Conservation (phyloP, 2,113 vertebrate genomes). For the Limanda limanda region DNA sequence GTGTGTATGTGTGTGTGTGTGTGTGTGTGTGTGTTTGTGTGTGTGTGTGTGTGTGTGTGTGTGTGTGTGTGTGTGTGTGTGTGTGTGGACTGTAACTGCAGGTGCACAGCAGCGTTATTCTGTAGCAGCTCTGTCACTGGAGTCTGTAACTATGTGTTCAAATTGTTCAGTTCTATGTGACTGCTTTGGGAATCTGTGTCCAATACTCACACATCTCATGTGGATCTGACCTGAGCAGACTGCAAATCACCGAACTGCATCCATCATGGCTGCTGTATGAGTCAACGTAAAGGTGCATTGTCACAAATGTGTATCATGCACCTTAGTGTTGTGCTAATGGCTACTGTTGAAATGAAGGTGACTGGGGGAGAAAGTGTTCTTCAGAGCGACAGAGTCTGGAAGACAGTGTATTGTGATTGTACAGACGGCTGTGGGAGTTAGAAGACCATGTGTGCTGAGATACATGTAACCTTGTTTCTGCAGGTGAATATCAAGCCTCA, state of each 20-base stretch:
- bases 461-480: background rate
- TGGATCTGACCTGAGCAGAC: background rate
- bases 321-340: background rate
- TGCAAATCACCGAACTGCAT: background rate
- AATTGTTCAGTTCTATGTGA: constrained; percentile 44
- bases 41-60: constrained; percentile 13
- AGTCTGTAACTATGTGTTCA: constrained; percentile 25
- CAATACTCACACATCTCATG: background rate
- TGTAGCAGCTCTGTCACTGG: constrained; percentile 18
- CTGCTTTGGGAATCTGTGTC: background rate
- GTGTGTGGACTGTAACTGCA: constrained; percentile 24
- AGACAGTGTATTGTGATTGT: too few species aligned
- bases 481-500: too few species aligned
- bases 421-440: background rate
- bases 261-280: constrained; percentile 13
- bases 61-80: constrained; percentile 6
- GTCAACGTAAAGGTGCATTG: background rate
- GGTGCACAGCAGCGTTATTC: background rate
- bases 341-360: background rate
- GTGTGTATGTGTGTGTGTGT: constrained; percentile 13
- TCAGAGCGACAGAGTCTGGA: background rate
- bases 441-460: background rate
- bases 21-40: background rate
- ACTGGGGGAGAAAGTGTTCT: background rate
- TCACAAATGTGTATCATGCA: background rate